Evolutionary conservation across 1,140 invertebrate genomes (phyloP).

Genomic region (Triops cancriformis): DNA sequence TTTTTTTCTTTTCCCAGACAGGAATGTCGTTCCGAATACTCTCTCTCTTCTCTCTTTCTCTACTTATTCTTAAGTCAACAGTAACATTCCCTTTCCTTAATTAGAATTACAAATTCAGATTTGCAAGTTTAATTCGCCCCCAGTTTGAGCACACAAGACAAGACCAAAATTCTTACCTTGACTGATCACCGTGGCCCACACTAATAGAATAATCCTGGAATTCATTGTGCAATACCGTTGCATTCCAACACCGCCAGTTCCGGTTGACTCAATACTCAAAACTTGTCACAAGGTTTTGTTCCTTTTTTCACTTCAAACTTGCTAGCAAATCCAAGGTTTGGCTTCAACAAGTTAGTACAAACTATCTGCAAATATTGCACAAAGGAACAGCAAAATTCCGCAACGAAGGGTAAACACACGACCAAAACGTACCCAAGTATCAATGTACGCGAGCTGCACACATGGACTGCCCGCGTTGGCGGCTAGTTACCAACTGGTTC

Average conservation of each 20-base stretch:
- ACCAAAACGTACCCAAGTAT: not conserved
- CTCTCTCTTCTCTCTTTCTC: too few species aligned
- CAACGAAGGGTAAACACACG: too few species aligned
- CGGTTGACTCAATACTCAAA: not conserved
- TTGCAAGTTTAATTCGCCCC: not conserved
- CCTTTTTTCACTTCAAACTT: not conserved
- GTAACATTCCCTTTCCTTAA: not conserved
- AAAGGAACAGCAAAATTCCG: too few species aligned
- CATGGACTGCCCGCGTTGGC: not conserved
- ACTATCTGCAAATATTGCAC: too few species aligned
- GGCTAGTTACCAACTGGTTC: not conserved
- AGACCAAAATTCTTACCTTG: not conserved
- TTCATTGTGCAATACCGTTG: not conserved
- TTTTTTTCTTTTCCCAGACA: too few species aligned
- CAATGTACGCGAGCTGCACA: not conserved
- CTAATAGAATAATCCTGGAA: slow-evolving; percentile 1
- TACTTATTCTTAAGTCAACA: not conserved
- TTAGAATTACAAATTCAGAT: not conserved
- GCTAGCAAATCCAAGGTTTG: too few species aligned
- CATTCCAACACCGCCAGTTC: not conserved
- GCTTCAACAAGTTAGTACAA: too few species aligned
- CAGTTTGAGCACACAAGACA: not conserved
- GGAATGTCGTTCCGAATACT: too few species aligned
- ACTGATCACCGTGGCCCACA: not conserved
- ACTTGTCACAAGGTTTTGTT: not conserved